Evolutionary conservation across 1,140 invertebrate genomes (phyloP), one percentile per base, ranked within the genome.

Genomic region (Pogonomyrmex californicus): DNA sequence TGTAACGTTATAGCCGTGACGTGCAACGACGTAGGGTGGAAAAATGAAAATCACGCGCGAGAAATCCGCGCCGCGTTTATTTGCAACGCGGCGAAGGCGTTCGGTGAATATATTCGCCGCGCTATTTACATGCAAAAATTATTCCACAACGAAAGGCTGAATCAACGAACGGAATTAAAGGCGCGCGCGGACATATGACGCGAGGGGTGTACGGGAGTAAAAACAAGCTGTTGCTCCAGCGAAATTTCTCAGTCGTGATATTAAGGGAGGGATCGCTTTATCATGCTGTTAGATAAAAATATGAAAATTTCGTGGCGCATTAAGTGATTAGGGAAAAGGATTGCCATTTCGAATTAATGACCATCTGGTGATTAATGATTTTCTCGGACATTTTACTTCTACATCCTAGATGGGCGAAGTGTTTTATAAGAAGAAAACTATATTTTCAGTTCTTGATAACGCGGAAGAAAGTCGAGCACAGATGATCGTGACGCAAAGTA

Each of bases 81-180:
- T 88, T 68, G 86, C 83, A 85, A 17, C 10, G 58, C 56, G 36
- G 30, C 75, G 36, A 41, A 71, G 51, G 38, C 36, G 47, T 54
- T 51, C n/a, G 36, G 36, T 10, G 41, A 70, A 56, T 44, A 56
- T 68, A 81, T 68, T 66, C 36, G 9, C 36, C 9, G 41, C 33
- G 76, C 23, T 88, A 89, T 89, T 88, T 88, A 71, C 70, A 76
- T 88, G 73, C 83, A 71, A 76, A 82, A 89, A 89, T 89, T 88
- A 89, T 82, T 68, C 49, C 70, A 60, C 51, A 12, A 10, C 44
- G 60, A 78, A 66, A 33, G 10, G 38, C 56, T 66, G 51, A 71
- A 58, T 54, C 38, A 56, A 23, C 78, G 49, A 30, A 41, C 47
- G 63, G 65, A 70, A 68, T 71, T 54, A 71, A 23, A 23, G 30